Percentiles rank a stretch among this genome's conserved stretches.
Evolutionary conservation across 2,888 invertebrate species (phyloP).

Genomic region (Tenthredo notha): DNA sequence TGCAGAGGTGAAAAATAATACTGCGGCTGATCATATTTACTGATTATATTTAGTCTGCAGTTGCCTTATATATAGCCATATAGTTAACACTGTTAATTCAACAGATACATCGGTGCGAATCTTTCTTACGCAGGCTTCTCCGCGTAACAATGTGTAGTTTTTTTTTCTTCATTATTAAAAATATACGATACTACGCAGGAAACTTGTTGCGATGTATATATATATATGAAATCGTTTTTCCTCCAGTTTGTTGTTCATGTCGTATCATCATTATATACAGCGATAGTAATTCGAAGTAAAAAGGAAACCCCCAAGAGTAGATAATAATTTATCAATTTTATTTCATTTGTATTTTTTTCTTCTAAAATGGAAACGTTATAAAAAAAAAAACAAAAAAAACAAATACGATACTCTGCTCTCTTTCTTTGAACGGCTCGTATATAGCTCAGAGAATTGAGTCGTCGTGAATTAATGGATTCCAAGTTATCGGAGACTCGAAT

Average conservation of each 20-base stretch:
- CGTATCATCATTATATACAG: background rate
- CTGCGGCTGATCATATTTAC: background rate
- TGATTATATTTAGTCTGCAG: background rate
- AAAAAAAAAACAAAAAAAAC: no score
- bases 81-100: background rate
- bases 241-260: background rate
- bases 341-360: background rate
- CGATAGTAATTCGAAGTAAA: background rate
- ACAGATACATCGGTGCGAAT: conserved; percentile 21
- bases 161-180: background rate
- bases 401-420: background rate
- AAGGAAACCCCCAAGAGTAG: background rate
- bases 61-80: background rate
- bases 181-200: background rate
- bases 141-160: background rate
- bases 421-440: background rate
- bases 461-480: conserved; percentile 50
- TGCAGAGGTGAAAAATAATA: background rate
- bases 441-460: conserved; percentile 40
- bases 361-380: background rate
- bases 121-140: background rate
- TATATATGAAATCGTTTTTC: background rate
- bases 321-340: background rate
- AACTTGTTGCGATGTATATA: background rate
- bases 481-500: conserved; percentile 46